These are phyloP conservation scores for Mormyrus hasselquistii DNA, from an alignment of 2,797 vertebrate genomes.

Conservation along the genomic window DNA sequence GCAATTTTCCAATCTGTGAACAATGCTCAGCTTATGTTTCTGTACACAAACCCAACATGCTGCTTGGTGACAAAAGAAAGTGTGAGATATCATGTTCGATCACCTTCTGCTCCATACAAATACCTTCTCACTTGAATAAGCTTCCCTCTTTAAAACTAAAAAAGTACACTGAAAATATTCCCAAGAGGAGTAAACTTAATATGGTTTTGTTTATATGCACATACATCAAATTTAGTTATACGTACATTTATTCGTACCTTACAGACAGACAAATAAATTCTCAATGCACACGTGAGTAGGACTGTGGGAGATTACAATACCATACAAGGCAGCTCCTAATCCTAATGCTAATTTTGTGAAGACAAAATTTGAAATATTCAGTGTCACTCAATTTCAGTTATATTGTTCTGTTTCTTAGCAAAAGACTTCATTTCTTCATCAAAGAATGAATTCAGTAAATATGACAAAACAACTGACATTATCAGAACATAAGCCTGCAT, in stretches of 20 bases:
- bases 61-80: neutral
- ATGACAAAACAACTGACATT: neutral
- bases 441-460: neutral
- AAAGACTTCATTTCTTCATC: neutral
- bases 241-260: neutral
- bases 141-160: neutral
- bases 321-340: neutral
- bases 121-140: neutral
- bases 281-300: neutral
- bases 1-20: conserved; percentile 7
- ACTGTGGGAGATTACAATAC: neutral
- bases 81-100: neutral
- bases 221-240: neutral
- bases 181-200: neutral
- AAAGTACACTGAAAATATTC: neutral
- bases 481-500: neutral
- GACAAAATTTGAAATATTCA: neutral
- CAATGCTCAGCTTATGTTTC: conserved; percentile 10
- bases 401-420: neutral
- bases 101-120: neutral
- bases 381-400: neutral
- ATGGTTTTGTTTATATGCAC: neutral
- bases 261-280: neutral
- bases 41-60: neutral
- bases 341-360: neutral